Evolutionary conservation across 1,140 invertebrate species (phyloP).

Genomic region (Procambarus virginalis): DNA sequence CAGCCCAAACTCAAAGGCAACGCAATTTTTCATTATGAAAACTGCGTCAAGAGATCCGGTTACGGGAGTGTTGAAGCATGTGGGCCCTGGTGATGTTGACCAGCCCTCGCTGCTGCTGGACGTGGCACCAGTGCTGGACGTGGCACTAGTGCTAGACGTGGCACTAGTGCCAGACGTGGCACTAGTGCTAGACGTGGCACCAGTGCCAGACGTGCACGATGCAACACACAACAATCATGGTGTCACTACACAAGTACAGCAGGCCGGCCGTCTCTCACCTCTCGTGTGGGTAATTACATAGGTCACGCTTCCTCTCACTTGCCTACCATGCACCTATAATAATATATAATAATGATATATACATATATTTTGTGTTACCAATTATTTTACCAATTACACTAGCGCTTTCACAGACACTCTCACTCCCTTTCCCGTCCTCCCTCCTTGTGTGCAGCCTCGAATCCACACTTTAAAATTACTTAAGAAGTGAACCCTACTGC

Average conservation of each 20-base stretch:
- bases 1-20: conserved; percentile 9
- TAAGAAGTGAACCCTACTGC: too few relatives aligned
- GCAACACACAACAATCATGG: not conserved
- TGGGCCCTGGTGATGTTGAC: not conserved
- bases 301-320: not conserved
- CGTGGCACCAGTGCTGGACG: not conserved
- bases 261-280: not conserved
- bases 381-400: too few relatives aligned
- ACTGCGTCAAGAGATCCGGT: conserved; percentile 14
- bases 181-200: not conserved
- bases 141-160: not conserved
- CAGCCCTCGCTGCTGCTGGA: not conserved
- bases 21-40: conserved; percentile 29
- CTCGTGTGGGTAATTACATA: not conserved
- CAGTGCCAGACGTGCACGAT: not conserved
- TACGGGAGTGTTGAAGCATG: conserved; percentile 19
- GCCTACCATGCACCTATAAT: not conserved
- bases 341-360: too few relatives aligned
- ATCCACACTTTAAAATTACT: too few relatives aligned
- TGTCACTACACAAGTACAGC: not conserved
- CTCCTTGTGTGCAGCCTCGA: too few relatives aligned
- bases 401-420: too few relatives aligned
- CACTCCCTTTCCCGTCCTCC: too few relatives aligned
- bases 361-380: too few relatives aligned
- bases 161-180: not conserved